Evolutionary conservation across 2,888 invertebrate genomes (phyloP), one percentile per base, ranked within the genome.

Genomic region (Diachrysia chrysitis): DNA sequence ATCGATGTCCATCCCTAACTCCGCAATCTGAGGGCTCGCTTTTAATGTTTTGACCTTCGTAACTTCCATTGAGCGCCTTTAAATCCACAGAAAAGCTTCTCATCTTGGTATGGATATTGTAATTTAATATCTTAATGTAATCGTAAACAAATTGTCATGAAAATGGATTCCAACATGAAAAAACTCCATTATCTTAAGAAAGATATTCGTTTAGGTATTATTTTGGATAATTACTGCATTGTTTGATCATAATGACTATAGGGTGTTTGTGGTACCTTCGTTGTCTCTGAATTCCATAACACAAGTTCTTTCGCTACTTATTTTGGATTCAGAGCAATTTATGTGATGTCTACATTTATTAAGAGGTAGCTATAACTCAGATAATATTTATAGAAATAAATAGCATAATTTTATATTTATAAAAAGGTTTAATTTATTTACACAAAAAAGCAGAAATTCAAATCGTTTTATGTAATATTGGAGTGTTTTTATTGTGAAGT

Each of bases 1-100:
- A 81, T 76, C 48, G 74, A 69, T 58, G 71, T 69, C 58, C 70
- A 63, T 12, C 35, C 23, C n/a, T 56, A 63, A 58, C 42, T 58
- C 21, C 19, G 9, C 42, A 73, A 66, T 66, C 66, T 76, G 25
- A 25, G 53, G 14, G 14, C 0, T 3, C 2, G 25, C 25, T 37
- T n/a, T 71, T 54, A 37, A 12, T 17, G 63, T 62, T 59, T 62
- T 60, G 29, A 53, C 48, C 56, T 57, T 54, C 9, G 29, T 17
- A 54, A 17, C 42, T 51, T 48, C n/a, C 7, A n/a, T 0, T 21
- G 23, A 51, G 16, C 32, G 32, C 10, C 32, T 32, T 10, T 10
- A 10, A 7, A 29, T 29, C 29, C 29, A 29, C 32, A 32, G 10
- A 7, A 32, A 32, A 9, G 9, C 10, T 10, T 10, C 2, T 10